Conservation (phyloP, 1,140 invertebrate species). For the Tigriopus japonicus region DNA sequence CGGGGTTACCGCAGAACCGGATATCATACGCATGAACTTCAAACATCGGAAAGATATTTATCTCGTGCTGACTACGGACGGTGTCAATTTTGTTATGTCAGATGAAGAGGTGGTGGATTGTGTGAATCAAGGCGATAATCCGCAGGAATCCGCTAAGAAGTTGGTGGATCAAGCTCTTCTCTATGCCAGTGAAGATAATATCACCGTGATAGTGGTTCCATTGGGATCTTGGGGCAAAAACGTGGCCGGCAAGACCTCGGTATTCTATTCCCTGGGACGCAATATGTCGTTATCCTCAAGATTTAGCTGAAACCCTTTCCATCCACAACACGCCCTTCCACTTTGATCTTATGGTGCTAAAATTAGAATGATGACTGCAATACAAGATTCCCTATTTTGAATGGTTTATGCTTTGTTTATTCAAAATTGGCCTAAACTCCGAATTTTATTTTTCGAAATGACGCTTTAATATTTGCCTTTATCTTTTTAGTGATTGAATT, state of each 20-base stretch:
- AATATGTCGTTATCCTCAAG: neutral
- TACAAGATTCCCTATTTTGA: too few relatives aligned
- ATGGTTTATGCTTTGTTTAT: too few relatives aligned
- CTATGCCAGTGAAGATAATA: conserved; percentile 34
- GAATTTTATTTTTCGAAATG: too few relatives aligned
- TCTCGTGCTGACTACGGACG: conserved; percentile 33
- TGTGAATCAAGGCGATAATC: conserved; percentile 27
- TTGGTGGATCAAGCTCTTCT: conserved; percentile 14
- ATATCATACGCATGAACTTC: conserved; percentile 25
- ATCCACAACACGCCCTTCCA: too few relatives aligned
- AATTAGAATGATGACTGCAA: too few relatives aligned
- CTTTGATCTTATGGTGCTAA: too few relatives aligned
- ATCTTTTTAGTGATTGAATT: too few relatives aligned
- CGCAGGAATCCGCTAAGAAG: conserved; percentile 30
- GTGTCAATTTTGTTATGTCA: conserved; percentile 32
- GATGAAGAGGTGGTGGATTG: conserved; percentile 34
- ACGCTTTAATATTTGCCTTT: too few relatives aligned
- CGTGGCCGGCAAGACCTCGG: conserved; percentile 21
- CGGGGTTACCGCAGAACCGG: conserved; percentile 33
- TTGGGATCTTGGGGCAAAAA: conserved; percentile 36
- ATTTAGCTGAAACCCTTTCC: neutral
- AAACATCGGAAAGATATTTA: conserved; percentile 36
- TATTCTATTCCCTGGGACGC: conserved; percentile 20
- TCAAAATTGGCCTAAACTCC: too few relatives aligned
- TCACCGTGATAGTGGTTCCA: conserved; percentile 32